These are phyloP conservation scores for Drosophila kanapiae DNA, from an alignment of 1,140 invertebrate genomes.

Conservation along the genomic window DNA sequence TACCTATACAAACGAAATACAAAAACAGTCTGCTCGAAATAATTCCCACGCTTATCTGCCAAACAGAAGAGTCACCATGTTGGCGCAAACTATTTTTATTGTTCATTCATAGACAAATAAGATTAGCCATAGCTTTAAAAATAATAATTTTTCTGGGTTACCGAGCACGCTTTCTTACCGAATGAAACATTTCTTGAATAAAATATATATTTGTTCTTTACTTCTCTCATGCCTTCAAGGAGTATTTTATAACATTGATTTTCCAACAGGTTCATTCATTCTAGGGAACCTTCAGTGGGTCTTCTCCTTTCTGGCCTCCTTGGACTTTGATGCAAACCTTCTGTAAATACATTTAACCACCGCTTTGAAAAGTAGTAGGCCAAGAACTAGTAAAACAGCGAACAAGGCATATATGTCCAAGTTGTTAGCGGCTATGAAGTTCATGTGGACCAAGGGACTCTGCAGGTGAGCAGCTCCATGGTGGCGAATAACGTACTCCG, in stretches of 20 bases:
- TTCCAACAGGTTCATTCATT: no score
- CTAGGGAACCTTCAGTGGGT: not conserved
- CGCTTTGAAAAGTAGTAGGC: not conserved
- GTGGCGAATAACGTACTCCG: conserved; percentile 85
- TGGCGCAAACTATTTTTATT: not conserved
- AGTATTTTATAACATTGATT: not conserved
- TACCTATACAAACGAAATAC: no score
- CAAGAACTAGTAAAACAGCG: not conserved
- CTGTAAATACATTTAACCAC: not conserved
- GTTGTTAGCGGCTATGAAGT: conserved; percentile 69
- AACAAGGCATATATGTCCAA: conserved; percentile 61
- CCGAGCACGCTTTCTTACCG: not conserved
- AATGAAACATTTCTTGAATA: not conserved
- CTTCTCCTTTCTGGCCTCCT: not conserved
- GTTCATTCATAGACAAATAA: conserved; percentile 89
- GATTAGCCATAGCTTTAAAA: conserved; percentile 86
- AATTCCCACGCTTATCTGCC: conserved; percentile 30
- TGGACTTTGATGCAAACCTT: not conserved
- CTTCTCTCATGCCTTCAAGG: not conserved
- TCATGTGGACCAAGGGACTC: conserved; percentile 67
- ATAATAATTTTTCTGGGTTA: conserved; percentile 77
- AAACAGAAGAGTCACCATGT: not conserved
- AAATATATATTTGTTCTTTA: not conserved
- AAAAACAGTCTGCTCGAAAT: not conserved
- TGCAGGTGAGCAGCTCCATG: conserved; percentile 78